Base-by-base conservation (phyloP, 2,888 invertebrate genomes). In the Hypercompe scribonia region DNA sequence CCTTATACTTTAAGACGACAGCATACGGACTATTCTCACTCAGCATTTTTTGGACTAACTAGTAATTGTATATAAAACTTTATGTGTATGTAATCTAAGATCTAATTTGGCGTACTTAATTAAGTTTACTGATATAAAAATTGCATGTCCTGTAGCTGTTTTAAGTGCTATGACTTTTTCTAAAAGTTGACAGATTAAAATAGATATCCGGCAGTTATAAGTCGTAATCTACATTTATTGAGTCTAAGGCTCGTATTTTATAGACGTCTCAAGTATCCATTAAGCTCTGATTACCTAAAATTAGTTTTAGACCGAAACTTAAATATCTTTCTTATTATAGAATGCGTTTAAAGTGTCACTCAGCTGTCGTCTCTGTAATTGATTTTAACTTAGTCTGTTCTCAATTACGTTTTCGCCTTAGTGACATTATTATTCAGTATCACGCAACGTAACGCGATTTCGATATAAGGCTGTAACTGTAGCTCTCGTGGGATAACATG, bases 41-140 rank as follows among this genome's bases (percentile, higher is more conserved):
- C 64, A 68, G 33, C 65, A 54, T 65, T 65, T 75, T 71, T 54
- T 42, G 70, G 8, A 58, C 0, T 24, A 42, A 33, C 21, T n/a
- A 28, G 21, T 1, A 3, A 61, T 46, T 64, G 65, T 34, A 70
- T 65, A 67, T 68, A 54, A 10, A 13, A 71, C 73, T 73, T 64
- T 76, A 71, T n/a, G 0, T 0, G 0, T 11, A 0, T 21, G 0
- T 18, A 18, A 10, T 21, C 21, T 72, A 76, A 33, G 76, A 72
- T 80, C 65, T 34, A 24, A 61, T 71, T 73, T 82, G 34, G 39
- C 54, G 70, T 65, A 70, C 33, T 50, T 21, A 74, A 75, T 73
- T 79, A 69, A 58, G 66, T 70, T 75, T 71, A 79, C 69, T 71
- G 69, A 79, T 81, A 79, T 77, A 81, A 80, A 82, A 83, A 82